Evolutionary conservation across 2,113 vertebrate species (phyloP).

Genomic region (Xenotilapia caudafasciata): DNA sequence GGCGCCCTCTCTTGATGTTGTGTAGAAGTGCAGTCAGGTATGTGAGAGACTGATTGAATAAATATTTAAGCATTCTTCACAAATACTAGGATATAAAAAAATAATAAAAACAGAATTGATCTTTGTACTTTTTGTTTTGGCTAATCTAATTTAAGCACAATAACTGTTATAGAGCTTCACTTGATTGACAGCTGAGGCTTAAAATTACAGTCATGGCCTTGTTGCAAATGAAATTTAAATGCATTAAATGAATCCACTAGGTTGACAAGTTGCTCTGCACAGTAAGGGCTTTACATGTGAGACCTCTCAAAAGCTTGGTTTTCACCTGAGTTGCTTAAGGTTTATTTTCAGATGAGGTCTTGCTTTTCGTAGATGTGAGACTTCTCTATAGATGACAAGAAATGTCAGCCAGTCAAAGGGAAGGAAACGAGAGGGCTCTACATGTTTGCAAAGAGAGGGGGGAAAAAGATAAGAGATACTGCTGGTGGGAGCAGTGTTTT

Average conservation of each 20-base stretch:
- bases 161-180: background rate
- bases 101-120: background rate
- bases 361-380: background rate
- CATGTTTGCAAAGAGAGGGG: background rate
- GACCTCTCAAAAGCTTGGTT: background rate
- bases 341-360: background rate
- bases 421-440: background rate
- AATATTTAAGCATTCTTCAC: background rate
- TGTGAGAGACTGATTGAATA: background rate
- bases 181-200: background rate
- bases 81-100: background rate
- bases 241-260: background rate
- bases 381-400: background rate
- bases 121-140: background rate
- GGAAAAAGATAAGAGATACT: background rate
- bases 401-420: background rate
- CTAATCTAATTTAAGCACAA: background rate
- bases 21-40: slow-evolving; percentile 10
- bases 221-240: background rate
- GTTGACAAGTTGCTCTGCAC: background rate
- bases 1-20: slow-evolving; percentile 33
- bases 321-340: background rate
- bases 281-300: background rate
- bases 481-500: background rate
- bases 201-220: background rate